Conservation (phyloP, 2,888 invertebrate species). For the Dusona sp. region DNA sequence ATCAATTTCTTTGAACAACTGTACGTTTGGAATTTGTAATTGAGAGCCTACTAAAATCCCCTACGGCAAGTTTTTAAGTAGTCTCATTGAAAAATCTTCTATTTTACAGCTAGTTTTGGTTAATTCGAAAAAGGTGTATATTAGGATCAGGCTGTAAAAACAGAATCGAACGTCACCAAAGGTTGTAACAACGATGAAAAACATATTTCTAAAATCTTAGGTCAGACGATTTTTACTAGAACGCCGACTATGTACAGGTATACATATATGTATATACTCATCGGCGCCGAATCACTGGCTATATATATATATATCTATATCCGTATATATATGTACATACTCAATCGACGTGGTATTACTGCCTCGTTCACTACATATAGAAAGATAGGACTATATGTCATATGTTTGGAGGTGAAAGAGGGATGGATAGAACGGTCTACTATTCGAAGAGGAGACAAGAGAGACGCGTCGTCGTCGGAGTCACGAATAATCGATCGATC, state of each 20-base stretch:
- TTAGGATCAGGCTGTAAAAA: neutral
- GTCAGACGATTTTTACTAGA: conserved; percentile 30
- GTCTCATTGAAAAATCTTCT: neutral
- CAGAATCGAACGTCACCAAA: neutral
- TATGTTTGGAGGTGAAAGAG: conserved; percentile 27
- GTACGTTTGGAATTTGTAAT: neutral
- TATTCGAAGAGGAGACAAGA: conserved; percentile 60
- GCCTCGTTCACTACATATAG: conserved; percentile 40
- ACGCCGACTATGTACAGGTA: conserved; percentile 37
- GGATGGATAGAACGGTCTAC: conserved; percentile 53
- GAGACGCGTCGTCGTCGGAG: conserved; percentile 60
- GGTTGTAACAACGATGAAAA: neutral
- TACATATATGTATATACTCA: neutral
- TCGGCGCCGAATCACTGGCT: neutral
- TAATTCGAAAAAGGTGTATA: neutral
- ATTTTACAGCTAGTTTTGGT: neutral
- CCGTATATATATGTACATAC: neutral
- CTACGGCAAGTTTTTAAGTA: neutral
- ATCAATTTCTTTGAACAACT: neutral
- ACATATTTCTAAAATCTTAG: neutral
- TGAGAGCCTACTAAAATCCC: neutral
- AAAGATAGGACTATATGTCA: conserved; percentile 53
- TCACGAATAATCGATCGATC: conserved; percentile 67
- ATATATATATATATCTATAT: neutral
- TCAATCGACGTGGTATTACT: conserved; percentile 60